Conservation (phyloP, 2,888 invertebrate genomes). For the Folsomia manolachei region DNA sequence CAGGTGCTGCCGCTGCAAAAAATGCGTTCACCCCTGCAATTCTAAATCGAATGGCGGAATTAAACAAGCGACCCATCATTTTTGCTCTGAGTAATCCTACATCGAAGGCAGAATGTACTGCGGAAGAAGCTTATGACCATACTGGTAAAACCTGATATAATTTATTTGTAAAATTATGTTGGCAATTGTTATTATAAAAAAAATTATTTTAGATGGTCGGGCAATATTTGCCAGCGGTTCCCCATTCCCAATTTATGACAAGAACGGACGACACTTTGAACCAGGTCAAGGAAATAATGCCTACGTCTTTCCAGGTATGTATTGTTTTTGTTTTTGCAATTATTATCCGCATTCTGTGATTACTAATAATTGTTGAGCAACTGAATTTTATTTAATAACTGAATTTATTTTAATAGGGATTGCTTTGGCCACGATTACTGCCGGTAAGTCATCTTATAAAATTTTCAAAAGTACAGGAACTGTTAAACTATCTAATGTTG, state of each 20-base stretch:
- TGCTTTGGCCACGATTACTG: slow-evolving; percentile 87
- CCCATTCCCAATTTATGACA: slow-evolving; percentile 82
- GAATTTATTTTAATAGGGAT: too few relatives aligned
- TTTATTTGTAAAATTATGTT: too few relatives aligned
- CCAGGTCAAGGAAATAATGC: slow-evolving; percentile 98
- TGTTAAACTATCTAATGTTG: too few relatives aligned
- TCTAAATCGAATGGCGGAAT: slow-evolving; percentile 55
- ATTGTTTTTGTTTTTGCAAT: too few relatives aligned
- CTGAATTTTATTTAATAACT: too few relatives aligned
- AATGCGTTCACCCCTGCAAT: slow-evolving; percentile 91
- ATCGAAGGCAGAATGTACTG: slow-evolving; percentile 97
- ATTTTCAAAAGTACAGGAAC: too few relatives aligned
- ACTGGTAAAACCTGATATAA: too few relatives aligned
- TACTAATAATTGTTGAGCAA: too few relatives aligned
- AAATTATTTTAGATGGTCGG: too few relatives aligned
- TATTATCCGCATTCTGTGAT: too few relatives aligned
- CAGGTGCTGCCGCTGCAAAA: slow-evolving; percentile 86
- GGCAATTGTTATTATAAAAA: too few relatives aligned
- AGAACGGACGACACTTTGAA: slow-evolving; percentile 73
- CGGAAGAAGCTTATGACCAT: slow-evolving; percentile 86
- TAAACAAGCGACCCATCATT: slow-evolving; percentile 73
- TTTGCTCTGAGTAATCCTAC: slow-evolving; percentile 99
- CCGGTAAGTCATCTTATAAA: too few relatives aligned
- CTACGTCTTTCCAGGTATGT: slow-evolving; percentile 81
- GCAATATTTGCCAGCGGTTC: slow-evolving; percentile 94